These are phyloP conservation scores for Pseudobourletiella spinata DNA, from an alignment of 1,140 invertebrate genomes.

Conservation along the genomic window DNA sequence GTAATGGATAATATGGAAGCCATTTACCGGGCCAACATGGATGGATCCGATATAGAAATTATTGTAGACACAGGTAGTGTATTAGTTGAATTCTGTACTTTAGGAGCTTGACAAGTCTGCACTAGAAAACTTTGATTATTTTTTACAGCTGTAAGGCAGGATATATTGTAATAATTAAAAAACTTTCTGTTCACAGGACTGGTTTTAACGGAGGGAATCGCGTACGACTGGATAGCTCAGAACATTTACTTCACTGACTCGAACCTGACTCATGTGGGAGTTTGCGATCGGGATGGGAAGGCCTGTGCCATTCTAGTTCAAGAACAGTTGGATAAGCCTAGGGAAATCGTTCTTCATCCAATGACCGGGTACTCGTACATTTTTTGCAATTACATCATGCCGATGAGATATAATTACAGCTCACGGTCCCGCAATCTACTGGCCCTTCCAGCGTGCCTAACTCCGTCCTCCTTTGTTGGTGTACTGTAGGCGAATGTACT, in stretches of 20 bases:
- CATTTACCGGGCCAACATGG: conserved; percentile 50
- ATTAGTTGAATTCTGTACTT: no score
- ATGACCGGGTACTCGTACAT: neutral
- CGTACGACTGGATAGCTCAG: conserved; percentile 68
- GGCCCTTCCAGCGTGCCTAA: no score
- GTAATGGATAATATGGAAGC: conserved; percentile 53
- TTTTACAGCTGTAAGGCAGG: no score
- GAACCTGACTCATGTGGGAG: conserved; percentile 58
- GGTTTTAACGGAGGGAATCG: conserved; percentile 61
- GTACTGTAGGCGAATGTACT: conserved; percentile 70
- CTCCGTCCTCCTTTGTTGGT: no score
- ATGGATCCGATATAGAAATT: conserved; percentile 49
- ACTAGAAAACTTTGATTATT: no score
- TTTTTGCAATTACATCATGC: no score
- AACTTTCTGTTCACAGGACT: conserved; percentile 46
- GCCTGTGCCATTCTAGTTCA: conserved; percentile 51
- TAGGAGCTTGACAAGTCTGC: no score
- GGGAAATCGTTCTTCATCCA: conserved; percentile 43
- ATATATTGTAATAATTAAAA: no score
- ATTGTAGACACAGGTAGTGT: conserved; percentile 44
- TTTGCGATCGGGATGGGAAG: conserved; percentile 54
- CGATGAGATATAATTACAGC: no score
- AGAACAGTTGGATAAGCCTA: conserved; percentile 35
- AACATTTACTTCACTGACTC: conserved; percentile 75
- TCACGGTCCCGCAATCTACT: no score